phyloP scores from a whole-genome alignment of 2,113 vertebrate species.

The Alectura lathami region DNA sequence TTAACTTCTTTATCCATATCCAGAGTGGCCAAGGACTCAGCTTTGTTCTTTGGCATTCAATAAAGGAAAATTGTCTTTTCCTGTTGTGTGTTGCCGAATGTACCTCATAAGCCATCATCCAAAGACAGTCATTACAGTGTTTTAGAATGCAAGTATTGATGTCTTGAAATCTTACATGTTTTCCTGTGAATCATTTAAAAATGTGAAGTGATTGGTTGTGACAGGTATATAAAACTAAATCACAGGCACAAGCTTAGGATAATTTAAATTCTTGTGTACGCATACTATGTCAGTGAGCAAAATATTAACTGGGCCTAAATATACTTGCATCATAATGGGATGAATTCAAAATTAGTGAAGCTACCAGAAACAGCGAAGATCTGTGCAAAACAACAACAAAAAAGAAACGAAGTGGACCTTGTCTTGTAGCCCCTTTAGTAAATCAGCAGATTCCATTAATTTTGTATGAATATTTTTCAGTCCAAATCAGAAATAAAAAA shows the following conservation, averaged over 20 bases:
- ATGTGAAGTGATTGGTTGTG: not conserved
- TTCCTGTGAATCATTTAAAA: not conserved
- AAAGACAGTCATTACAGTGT: not conserved
- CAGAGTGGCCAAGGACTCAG: not conserved
- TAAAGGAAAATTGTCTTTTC: not conserved
- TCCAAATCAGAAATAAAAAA: not conserved
- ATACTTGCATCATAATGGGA: not conserved
- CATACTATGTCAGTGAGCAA: not conserved
- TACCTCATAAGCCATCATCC: not conserved
- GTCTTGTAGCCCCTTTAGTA: not conserved
- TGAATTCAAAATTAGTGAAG: not conserved
- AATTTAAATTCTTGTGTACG: not conserved
- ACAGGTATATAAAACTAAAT: not conserved
- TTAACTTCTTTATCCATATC: not conserved
- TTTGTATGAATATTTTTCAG: not conserved
- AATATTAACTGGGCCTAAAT: not conserved
- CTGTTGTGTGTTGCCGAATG: not conserved
- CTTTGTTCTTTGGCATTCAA: not conserved
- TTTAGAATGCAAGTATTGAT: not conserved
- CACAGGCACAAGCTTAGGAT: not conserved
- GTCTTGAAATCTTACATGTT: not conserved
- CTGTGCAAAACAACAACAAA: not conserved
- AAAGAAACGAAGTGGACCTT: rapidly evolving
- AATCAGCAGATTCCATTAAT: not conserved
- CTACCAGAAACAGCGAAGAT: not conserved